Base-by-base conservation (phyloP, 2,797 vertebrate genomes). In the Rallus crepitans region DNA sequence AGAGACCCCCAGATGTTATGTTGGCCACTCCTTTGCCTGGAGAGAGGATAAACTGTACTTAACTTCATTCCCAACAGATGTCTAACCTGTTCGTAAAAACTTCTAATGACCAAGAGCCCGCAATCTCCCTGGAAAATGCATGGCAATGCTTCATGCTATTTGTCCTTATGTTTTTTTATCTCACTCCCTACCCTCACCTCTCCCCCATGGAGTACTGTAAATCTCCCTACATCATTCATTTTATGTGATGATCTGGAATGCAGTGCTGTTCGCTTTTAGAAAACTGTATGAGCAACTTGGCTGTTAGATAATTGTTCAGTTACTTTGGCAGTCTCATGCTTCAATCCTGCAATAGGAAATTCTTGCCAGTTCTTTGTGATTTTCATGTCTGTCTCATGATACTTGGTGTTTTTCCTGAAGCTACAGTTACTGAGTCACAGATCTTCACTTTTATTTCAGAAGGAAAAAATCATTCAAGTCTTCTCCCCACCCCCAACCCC, bases 361-460 rank as follows among this genome's bases (percentile, higher is more conserved):
- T 86, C 82, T 88, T 95, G 93, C 92, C 94, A 95, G 82, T 88
- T 88, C 82, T 91, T 96, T 83, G 85, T 91, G 86, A 95, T 95
- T 83, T 95, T 94, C 84, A 28, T 68, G 79, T 81, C 57, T 92
- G 75, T 78, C 82, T 94, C 65, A 63, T 50, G 86, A 76, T 68
- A 65, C 50, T 94, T 77, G 13, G 17, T 92, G 59, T 81, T 89
- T 95, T 83, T 90, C 50, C 66, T 78, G 57, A 93, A 89, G 69
- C 85, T 95, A 21, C 72, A 65, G 87, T 83, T 91, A 68, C 65
- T 65, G 47, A 96, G 57, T 86, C 61, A 59, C 47, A 37, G 48
- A 83, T 91, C 50, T 75, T 71, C 68, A 82, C 39, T 91, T 95
- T 59, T 72, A 75, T 55, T 94, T 78, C 28, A 76, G 42, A 70